A percentile compares a stretch with the other conserved stretches of the same genome.
Evolutionary conservation across 1,140 invertebrate species (phyloP).

Genomic region (Hermetia illucens): DNA sequence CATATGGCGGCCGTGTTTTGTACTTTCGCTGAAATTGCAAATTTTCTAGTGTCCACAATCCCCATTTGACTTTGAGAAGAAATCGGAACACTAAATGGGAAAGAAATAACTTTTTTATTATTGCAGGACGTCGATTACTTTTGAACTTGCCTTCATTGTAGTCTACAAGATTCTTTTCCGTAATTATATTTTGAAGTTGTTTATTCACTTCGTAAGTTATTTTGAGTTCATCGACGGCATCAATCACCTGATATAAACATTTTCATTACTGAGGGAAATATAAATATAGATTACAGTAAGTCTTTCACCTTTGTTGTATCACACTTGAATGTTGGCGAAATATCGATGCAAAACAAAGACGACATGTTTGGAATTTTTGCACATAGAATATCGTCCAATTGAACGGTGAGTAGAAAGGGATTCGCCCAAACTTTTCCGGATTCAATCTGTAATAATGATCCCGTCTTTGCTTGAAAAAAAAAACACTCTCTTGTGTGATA

Average conservation of each 20-base stretch:
- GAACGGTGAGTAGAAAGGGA: constrained; percentile 11
- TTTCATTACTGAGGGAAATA: neutral
- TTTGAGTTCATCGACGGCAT: constrained; percentile 16
- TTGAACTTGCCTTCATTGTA: constrained; percentile 15
- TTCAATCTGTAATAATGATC: constrained; percentile 19
- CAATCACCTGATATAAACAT: constrained; percentile 8
- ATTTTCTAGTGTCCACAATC: constrained; percentile 19
- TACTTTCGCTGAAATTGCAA: constrained; percentile 14
- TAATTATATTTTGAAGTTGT: constrained; percentile 15
- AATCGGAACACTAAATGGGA: constrained; percentile 15
- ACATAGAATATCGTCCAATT: constrained; percentile 13
- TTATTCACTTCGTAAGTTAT: constrained; percentile 14
- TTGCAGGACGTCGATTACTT: neutral
- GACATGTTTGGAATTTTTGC: constrained; percentile 9
- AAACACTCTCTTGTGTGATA: no score
- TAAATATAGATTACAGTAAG: neutral
- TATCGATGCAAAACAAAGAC: constrained; percentile 9
- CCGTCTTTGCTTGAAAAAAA: no score
- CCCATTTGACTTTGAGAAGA: constrained; percentile 26
- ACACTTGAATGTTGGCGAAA: constrained; percentile 9
- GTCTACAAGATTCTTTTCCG: constrained; percentile 7
- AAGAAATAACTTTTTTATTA: neutral
- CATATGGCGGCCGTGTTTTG: constrained; percentile 7
- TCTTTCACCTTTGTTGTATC: constrained; percentile 10
- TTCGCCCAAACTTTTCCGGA: constrained; percentile 14